Conservation (phyloP, 2,797 vertebrate species). For the Pangasius larnaudii region DNA sequence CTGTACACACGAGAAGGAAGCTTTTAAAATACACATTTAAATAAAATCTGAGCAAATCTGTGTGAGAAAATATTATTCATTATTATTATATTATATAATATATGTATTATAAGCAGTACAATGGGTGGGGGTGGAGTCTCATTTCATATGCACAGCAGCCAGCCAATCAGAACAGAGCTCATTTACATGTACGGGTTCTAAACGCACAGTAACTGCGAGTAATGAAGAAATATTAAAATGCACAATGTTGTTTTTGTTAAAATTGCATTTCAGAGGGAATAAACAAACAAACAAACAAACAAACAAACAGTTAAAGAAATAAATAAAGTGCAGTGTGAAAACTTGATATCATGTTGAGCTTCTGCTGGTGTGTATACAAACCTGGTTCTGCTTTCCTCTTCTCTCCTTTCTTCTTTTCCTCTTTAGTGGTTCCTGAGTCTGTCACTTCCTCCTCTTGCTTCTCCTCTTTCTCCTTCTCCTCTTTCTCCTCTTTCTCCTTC, state of each 20-base stretch:
- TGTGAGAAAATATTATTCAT: background rate
- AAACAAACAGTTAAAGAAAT: background rate
- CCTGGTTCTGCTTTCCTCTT: conserved; percentile 92
- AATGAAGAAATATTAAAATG: background rate
- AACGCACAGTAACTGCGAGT: background rate
- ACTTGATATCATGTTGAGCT: background rate
- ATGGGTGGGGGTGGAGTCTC: background rate
- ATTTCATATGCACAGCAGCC: background rate
- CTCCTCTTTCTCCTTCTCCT: conserved; percentile 21
- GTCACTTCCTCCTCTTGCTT: background rate
- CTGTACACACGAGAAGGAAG: conserved; percentile 62
- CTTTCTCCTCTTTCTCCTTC: conserved; percentile 6
- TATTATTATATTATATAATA: no score
- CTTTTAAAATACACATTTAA: background rate
- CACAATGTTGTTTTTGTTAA: background rate
- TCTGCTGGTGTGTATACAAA: conserved; percentile 44
- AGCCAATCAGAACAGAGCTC: background rate
- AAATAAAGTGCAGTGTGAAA: background rate
- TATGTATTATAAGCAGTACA: no score
- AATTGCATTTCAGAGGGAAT: background rate
- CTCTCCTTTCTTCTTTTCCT: conserved; percentile 75
- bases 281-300: background rate
- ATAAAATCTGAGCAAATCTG: background rate
- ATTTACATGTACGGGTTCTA: background rate
- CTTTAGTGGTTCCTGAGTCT: no score